phyloP scores from a whole-genome alignment of 2,888 invertebrate genomes.

The Drosophila vallismaia region DNA sequence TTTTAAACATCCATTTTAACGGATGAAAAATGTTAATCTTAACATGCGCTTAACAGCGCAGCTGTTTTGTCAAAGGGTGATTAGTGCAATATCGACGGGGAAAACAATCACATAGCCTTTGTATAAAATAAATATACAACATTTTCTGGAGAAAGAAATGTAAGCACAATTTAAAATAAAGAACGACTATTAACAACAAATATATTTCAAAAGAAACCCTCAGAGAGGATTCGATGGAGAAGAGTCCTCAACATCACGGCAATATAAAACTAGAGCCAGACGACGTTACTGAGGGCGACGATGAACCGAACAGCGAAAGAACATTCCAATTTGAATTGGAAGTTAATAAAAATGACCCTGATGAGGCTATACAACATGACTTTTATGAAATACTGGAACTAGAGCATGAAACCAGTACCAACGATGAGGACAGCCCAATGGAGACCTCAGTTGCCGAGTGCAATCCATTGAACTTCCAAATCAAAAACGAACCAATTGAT shows the following conservation, averaged over 20 bases:
- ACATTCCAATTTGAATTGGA: constrained; percentile 1
- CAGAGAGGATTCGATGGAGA: not conserved
- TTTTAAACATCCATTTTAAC: not conserved
- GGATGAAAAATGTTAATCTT: not conserved
- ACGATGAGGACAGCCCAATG: not conserved
- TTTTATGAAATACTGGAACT: constrained; percentile 1
- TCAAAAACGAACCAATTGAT: constrained; percentile 1
- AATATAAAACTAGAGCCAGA: not conserved
- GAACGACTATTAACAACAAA: not conserved
- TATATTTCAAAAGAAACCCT: not conserved
- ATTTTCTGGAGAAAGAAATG: not conserved
- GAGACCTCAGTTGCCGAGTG: no score
- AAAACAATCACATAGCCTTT: not conserved
- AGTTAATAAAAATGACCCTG: not conserved
- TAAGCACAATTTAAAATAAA: not conserved
- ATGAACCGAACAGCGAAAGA: not conserved
- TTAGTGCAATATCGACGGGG: not conserved
- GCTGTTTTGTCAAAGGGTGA: not conserved
- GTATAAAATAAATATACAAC: not conserved
- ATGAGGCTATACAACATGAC: not conserved
- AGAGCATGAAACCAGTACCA: not conserved
- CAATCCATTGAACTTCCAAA: not conserved
- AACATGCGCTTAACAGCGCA: not conserved
- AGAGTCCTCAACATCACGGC: not conserved
- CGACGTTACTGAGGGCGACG: not conserved